phyloP scores from a whole-genome alignment of 2,797 vertebrate species.

The Oreochromis mossambicus region DNA sequence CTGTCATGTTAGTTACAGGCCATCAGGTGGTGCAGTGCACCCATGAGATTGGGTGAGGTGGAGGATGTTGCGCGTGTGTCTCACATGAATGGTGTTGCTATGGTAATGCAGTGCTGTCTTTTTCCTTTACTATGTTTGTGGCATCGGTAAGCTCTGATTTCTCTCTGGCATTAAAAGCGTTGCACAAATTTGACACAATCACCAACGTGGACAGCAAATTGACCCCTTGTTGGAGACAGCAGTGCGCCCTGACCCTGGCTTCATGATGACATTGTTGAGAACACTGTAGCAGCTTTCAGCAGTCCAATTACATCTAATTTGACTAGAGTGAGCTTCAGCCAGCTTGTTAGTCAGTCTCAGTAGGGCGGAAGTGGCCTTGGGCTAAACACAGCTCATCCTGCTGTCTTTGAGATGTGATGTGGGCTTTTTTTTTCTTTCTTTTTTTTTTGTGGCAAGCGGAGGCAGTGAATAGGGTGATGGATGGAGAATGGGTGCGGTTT shows the following conservation, averaged over 20 bases:
- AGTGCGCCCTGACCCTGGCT: background rate
- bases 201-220: background rate
- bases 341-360: slow-evolving; percentile 25
- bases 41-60: slow-evolving; percentile 25
- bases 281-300: background rate
- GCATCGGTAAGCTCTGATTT: slow-evolving; percentile 7
- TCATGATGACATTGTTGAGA: background rate
- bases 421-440: background rate
- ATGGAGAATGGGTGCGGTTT: background rate
- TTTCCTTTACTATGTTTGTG: slow-evolving; percentile 26
- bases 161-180: background rate
- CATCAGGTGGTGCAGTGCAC: slow-evolving; percentile 67
- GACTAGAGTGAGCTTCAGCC: background rate
- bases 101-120: slow-evolving; percentile 54
- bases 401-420: slow-evolving; percentile 25
- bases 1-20: slow-evolving; percentile 46
- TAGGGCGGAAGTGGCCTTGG: slow-evolving; percentile 30
- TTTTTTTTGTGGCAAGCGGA: slow-evolving; percentile 23
- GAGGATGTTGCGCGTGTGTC: background rate
- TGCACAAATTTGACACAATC: background rate
- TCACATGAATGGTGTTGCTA: slow-evolving; percentile 63
- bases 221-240: background rate
- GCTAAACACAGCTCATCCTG: slow-evolving; percentile 44
- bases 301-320: slow-evolving; percentile 14
- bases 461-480: background rate